Conservation (phyloP, 1,140 invertebrate species). For the Drosophila suzukii region DNA sequence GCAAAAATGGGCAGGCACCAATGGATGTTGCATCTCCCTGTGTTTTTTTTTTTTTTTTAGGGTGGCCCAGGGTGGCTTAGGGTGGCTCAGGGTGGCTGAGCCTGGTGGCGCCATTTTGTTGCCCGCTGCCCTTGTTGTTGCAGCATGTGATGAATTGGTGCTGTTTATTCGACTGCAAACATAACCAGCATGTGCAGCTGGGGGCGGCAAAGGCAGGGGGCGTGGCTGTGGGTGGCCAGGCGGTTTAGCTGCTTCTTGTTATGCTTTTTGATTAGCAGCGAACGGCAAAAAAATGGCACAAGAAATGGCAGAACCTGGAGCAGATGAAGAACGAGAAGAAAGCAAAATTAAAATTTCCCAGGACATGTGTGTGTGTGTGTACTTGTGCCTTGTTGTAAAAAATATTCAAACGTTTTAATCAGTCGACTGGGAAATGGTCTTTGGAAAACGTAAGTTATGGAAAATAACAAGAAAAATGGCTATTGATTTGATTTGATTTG, state of each 20-base stretch:
- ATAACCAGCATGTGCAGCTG: constrained; percentile 67
- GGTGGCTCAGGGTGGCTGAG: background rate
- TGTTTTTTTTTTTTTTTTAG: constrained; percentile 18
- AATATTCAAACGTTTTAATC: background rate
- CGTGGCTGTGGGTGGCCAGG: constrained; percentile 9
- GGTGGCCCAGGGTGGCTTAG: background rate
- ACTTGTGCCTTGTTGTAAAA: constrained; percentile 19
- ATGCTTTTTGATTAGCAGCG: constrained; percentile 77
- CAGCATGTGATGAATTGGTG: constrained; percentile 78
- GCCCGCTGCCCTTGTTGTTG: constrained; percentile 23
- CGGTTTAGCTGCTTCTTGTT: constrained; percentile 47
- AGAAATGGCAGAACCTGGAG: constrained; percentile 5
- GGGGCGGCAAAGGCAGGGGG: background rate
- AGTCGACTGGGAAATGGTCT: constrained; percentile 1
- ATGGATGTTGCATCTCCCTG: constrained; percentile 41
- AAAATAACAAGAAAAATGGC: too few species aligned
- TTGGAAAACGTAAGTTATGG: background rate
- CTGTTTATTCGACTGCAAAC: constrained; percentile 81
- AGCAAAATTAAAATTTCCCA: constrained; percentile 61
- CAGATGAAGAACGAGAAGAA: constrained; percentile 26
- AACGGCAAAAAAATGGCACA: constrained; percentile 23
- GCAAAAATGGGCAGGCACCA: constrained; percentile 25
- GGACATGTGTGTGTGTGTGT: constrained; percentile 26
- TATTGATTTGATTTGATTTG: too few species aligned
- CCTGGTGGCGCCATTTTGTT: constrained; percentile 35